Conservation (phyloP, 2,797 vertebrate species). For the Danionella dracula region DNA sequence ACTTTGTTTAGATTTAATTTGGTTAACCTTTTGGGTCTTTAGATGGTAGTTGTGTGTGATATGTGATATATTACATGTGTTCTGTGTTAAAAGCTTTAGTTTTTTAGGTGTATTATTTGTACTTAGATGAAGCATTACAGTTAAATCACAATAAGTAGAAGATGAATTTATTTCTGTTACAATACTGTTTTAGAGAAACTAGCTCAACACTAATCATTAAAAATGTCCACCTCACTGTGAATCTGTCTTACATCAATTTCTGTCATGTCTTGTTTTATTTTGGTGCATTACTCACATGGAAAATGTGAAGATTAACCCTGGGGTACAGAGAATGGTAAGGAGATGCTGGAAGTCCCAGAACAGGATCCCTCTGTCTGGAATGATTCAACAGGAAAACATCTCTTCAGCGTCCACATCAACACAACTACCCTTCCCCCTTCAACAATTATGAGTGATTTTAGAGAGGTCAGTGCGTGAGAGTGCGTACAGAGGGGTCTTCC, state of each 20-base stretch:
- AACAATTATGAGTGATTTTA: slow-evolving; percentile 21
- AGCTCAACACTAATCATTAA: background rate
- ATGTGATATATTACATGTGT: too few relatives aligned
- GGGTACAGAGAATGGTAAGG: slow-evolving; percentile 41
- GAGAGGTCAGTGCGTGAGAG: background rate
- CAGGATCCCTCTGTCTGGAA: slow-evolving; percentile 51
- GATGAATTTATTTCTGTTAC: too few relatives aligned
- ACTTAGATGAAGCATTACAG: too few relatives aligned
- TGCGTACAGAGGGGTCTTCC: slow-evolving; percentile 38
- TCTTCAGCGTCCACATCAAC: slow-evolving; percentile 56
- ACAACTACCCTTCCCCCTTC: background rate
- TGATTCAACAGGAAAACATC: slow-evolving; percentile 70
- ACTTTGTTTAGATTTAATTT: too few relatives aligned
- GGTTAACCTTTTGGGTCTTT: too few relatives aligned
- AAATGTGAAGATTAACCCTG: background rate
- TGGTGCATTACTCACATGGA: background rate
- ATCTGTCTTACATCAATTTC: background rate
- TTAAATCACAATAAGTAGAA: too few relatives aligned
- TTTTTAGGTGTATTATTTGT: too few relatives aligned
- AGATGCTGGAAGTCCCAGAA: slow-evolving; percentile 56
- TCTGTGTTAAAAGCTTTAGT: too few relatives aligned
- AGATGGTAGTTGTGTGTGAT: too few relatives aligned
- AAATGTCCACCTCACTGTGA: background rate
- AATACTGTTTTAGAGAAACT: background rate
- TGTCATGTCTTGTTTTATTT: background rate